These are phyloP conservation scores for Mesorhabditis sp. DNA, from an alignment of 2,888 invertebrate species.

Conservation along the genomic window DNA sequence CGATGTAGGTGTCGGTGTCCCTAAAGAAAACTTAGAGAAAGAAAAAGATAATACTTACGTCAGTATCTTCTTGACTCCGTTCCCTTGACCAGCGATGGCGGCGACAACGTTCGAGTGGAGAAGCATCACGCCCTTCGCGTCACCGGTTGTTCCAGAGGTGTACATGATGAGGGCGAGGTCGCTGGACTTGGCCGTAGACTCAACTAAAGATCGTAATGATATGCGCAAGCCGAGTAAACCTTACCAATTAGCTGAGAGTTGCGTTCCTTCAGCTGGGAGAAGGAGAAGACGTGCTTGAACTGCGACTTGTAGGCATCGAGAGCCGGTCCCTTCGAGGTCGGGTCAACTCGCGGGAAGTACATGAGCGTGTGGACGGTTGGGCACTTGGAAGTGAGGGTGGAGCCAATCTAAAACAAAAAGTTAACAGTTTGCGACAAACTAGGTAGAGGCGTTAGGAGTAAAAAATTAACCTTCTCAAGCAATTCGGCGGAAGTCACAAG, in stretches of 20 bases:
- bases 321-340: slow-evolving; percentile 17
- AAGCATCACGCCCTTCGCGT: slow-evolving; percentile 58
- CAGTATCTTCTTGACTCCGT: slow-evolving; percentile 57
- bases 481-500: slow-evolving; percentile 88
- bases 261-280: slow-evolving; percentile 31
- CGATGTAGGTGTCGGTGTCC: slow-evolving; percentile 76
- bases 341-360: slow-evolving; percentile 43
- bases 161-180: slow-evolving; percentile 87
- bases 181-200: slow-evolving; percentile 29
- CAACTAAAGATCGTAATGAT: slow-evolving; percentile 16
- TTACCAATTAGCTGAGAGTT: slow-evolving; percentile 24
- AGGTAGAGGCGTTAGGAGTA: not conserved
- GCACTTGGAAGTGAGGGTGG: slow-evolving; percentile 31
- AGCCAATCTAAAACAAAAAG: not conserved
- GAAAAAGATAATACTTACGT: slow-evolving; percentile 51
- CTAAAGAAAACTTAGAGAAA: slow-evolving; percentile 13
- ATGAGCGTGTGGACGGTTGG: slow-evolving; percentile 39
- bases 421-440: not conserved
- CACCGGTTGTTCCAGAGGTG: slow-evolving; percentile 81
- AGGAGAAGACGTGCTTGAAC: slow-evolving; percentile 41
- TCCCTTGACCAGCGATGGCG: slow-evolving; percentile 60
- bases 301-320: slow-evolving; percentile 26
- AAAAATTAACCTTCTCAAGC: slow-evolving; percentile 74
- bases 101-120: slow-evolving; percentile 60
- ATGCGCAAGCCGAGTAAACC: slow-evolving; percentile 7